Base-by-base conservation (phyloP, 2,888 invertebrate genomes). In the Dryomyza anilis region DNA sequence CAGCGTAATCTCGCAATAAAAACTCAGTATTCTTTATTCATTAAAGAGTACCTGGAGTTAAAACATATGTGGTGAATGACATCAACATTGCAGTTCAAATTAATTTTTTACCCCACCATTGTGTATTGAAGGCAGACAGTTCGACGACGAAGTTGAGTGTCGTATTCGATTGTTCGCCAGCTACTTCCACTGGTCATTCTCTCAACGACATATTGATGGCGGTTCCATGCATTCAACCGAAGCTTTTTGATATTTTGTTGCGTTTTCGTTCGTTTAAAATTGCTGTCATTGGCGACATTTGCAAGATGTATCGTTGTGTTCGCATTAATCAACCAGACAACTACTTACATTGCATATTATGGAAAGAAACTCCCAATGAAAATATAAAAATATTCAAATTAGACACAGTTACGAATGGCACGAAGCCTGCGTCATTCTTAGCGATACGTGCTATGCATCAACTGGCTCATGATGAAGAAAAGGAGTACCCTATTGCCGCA, bases 391-490 rank as follows among this genome's bases (percentile, higher is more conserved):
- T 65, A 21, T 67, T 57, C 27, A 66, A 45, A 8, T 33, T 65
- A 14, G 27, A 66, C 12, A 67, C 63, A 3, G 60, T 67, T 0
- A 66, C 64, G 0, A 66, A 65, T 55, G 63, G 55, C 12, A 67
- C 65, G 2, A 64, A 62, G 21, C 57, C 66, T 2, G 68, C 68
- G 21, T 50, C 64, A 39, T 64, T 64, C 56, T 45, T 66, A 5
- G 66, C 60, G 3, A 67, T 68, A 52, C 66, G 68, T 7, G 16
- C 64, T 8, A 68, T 63, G 64, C 60, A 65, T 3, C 63, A 63
- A 10, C 52, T 69, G 8, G 33, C 67, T 10, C 12, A 8, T 2
- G 69, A 69, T 91, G 60, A 67, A 56, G 55, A 62, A 48, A 7
- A 21, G 2, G 52, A 36, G 7, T 72, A 55, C 46, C 71, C 74